phyloP scores from a whole-genome alignment of 64 coral and sea anemone genomes.

The Stichodactyla mertensii region DNA sequence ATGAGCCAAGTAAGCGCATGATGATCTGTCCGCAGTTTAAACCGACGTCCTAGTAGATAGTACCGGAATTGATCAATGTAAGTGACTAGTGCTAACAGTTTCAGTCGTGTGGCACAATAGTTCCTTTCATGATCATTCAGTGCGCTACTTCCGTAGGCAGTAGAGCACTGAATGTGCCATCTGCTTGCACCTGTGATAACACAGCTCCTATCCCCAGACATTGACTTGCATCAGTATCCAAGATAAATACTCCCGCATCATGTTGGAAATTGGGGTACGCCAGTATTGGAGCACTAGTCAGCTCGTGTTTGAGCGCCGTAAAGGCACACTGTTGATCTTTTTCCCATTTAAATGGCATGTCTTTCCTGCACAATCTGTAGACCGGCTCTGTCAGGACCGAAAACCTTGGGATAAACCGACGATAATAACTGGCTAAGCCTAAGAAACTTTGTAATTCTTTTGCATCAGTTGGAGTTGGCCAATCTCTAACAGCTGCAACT shows the following conservation, averaged over 20 bases:
- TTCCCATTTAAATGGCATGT: slow-evolving; percentile 33
- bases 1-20: slow-evolving; percentile 30
- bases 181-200: slow-evolving; percentile 41
- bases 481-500: background rate
- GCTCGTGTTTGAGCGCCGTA: slow-evolving; percentile 26
- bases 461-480: slow-evolving; percentile 47
- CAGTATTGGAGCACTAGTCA: slow-evolving; percentile 26
- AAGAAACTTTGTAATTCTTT: slow-evolving; percentile 44
- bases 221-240: slow-evolving; percentile 23
- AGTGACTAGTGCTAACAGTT: slow-evolving; percentile 35
- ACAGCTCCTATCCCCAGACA: slow-evolving; percentile 40
- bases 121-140: slow-evolving; percentile 38
- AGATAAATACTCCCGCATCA: slow-evolving; percentile 17
- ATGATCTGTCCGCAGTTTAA: slow-evolving; percentile 37
- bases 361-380: slow-evolving; percentile 22
- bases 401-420: slow-evolving; percentile 35
- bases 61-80: slow-evolving; percentile 51
- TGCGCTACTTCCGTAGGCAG: slow-evolving; percentile 29
- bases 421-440: slow-evolving; percentile 29
- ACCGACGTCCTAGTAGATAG: slow-evolving; percentile 33
- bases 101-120: slow-evolving; percentile 46
- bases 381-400: slow-evolving; percentile 15
- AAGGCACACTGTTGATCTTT: slow-evolving; percentile 25
- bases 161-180: slow-evolving; percentile 29
- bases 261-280: slow-evolving; percentile 15